Conservation (phyloP, 2,888 invertebrate species). For the Melinopterus prodromus region DNA sequence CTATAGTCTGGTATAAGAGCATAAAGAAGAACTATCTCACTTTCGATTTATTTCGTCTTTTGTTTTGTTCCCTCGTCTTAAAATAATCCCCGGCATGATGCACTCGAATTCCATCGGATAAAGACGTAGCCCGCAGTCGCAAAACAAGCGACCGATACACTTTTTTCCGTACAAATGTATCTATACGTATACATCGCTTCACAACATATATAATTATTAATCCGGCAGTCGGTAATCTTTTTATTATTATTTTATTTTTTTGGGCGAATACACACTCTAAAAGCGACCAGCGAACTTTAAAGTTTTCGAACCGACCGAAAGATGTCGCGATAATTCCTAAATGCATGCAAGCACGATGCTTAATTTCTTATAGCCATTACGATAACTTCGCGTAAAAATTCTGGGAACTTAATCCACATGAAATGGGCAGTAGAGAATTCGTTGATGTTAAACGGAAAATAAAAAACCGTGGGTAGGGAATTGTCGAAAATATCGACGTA, state of each 20-base stretch:
- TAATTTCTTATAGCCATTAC: neutral
- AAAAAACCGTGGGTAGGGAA: too few relatives aligned
- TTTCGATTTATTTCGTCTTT: neutral
- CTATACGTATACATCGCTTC: neutral
- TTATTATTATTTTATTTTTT: neutral
- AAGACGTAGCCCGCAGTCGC: neutral
- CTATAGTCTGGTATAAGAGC: neutral
- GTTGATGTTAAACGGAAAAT: too few relatives aligned
- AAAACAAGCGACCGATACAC: neutral
- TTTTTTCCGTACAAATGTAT: neutral
- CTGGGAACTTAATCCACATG: neutral
- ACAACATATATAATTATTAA: neutral
- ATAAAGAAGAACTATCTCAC: neutral
- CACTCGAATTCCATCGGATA: neutral
- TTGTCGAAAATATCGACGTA: too few relatives aligned
- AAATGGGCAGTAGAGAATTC: too few relatives aligned
- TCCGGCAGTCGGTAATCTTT: neutral
- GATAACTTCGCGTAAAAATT: neutral
- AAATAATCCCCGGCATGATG: neutral
- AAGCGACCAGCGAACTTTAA: neutral
- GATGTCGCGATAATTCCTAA: neutral
- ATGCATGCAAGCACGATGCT: neutral
- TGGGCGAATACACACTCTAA: neutral
- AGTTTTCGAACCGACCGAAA: too few relatives aligned
- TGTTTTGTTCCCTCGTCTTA: neutral